Evolutionary conservation across 2,888 invertebrate genomes (phyloP).

Genomic region (Phengaris arion): DNA sequence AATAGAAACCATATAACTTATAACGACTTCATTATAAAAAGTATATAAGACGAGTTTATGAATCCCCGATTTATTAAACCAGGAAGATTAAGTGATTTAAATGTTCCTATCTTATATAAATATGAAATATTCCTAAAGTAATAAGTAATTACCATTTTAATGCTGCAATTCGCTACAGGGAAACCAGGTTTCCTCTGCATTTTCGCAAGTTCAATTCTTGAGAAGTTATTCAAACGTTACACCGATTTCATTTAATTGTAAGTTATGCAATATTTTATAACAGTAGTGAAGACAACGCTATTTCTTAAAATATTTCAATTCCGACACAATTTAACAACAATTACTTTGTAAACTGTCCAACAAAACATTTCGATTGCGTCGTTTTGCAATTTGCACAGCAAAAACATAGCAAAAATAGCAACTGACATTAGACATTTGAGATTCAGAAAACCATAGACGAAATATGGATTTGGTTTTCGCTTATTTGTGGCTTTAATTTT

Average conservation of each 20-base stretch:
- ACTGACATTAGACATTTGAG: not conserved
- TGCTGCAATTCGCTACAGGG: conserved; percentile 66
- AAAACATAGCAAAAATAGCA: not conserved
- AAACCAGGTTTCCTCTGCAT: conserved; percentile 73
- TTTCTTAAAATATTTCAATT: not conserved
- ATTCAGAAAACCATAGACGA: not conserved
- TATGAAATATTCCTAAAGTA: not conserved
- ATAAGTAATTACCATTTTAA: conserved; percentile 63
- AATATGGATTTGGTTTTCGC: not conserved
- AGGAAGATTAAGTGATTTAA: not conserved
- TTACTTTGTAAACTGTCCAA: not conserved
- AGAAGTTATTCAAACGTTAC: not conserved
- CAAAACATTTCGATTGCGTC: not conserved
- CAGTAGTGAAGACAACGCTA: not conserved
- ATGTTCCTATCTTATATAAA: not conserved
- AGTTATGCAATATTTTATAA: not conserved
- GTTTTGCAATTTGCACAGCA: not conserved
- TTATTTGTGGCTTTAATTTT: not conserved
- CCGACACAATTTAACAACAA: conserved; percentile 3
- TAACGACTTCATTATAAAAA: not conserved
- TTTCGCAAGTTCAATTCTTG: conserved; percentile 36
- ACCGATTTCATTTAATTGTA: not conserved
- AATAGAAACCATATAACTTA: not conserved
- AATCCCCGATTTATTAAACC: not conserved
- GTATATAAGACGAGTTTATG: too few species aligned